Evolutionary conservation across 2,797 vertebrate genomes (phyloP).

Genomic region (Labeo calbasu): DNA sequence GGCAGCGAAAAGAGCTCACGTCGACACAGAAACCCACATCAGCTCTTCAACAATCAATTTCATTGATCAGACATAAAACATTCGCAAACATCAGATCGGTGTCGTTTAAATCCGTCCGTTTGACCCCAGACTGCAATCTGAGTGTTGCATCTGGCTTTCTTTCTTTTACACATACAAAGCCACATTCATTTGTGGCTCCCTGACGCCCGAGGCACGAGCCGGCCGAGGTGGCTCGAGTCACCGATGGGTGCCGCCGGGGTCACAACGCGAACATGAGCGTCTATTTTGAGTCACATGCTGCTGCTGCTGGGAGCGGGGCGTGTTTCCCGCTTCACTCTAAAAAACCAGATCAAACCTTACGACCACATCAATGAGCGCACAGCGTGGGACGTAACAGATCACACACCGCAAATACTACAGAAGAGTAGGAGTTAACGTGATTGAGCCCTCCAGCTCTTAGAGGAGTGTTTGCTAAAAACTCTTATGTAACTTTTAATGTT

Average conservation of each 20-base stretch:
- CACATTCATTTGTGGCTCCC: constrained; percentile 20
- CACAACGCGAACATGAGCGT: not conserved
- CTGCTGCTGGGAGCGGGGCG: constrained; percentile 7
- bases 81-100: not conserved
- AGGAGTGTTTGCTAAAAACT: not conserved
- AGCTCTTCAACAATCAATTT: not conserved
- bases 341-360: constrained; percentile 21
- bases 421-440: not conserved
- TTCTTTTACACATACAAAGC: constrained; percentile 25
- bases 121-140: not conserved
- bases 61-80: not conserved
- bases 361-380: constrained; percentile 7
- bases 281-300: constrained; percentile 41
- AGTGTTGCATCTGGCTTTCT: not conserved
- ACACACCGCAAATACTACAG: not conserved
- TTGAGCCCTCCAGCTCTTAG: not conserved
- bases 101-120: constrained; percentile 9
- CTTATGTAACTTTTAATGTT: not conserved
- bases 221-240: not conserved
- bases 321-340: not conserved
- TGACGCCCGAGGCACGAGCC: constrained; percentile 3
- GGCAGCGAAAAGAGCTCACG: not conserved
- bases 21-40: not conserved
- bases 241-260: not conserved
- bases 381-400: constrained; percentile 1